Evolutionary conservation across 2,113 vertebrate genomes (phyloP).

Genomic region (Syrmaticus mikado): DNA sequence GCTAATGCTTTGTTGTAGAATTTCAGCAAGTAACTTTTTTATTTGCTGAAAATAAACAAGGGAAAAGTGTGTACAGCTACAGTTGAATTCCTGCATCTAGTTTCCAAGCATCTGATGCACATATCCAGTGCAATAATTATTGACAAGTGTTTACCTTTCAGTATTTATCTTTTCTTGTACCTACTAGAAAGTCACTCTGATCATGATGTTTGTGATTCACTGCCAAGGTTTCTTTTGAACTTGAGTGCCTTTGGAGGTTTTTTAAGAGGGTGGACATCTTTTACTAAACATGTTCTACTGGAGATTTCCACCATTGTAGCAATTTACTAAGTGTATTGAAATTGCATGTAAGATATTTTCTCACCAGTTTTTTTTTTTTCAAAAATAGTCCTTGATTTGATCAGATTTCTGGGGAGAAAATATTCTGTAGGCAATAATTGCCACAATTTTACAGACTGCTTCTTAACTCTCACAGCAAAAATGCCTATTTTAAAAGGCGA

Average conservation of each 20-base stretch:
- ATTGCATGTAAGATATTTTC: neutral
- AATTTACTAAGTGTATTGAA: neutral
- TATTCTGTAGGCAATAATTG: neutral
- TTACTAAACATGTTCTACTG: neutral
- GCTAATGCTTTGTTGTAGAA: neutral
- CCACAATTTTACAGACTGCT: neutral
- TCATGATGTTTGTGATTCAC: neutral
- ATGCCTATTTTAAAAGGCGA: conserved; percentile 90
- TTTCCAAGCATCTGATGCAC: neutral
- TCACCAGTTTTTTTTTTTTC: neutral
- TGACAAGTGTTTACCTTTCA: neutral
- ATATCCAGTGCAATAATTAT: neutral
- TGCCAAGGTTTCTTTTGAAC: neutral
- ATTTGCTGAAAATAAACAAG: neutral
- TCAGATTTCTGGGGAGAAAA: neutral
- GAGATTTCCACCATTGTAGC: neutral
- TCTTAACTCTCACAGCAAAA: conserved; percentile 79
- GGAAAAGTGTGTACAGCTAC: neutral
- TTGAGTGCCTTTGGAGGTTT: neutral
- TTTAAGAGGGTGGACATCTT: neutral
- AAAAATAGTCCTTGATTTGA: neutral
- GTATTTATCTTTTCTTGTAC: rapidly evolving
- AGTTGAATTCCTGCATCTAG: neutral
- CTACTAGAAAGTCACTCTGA: neutral
- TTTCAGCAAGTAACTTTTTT: neutral